These are phyloP conservation scores for Anagrus nilaparvatae DNA, from an alignment of 1,140 invertebrate species.

Conservation along the genomic window DNA sequence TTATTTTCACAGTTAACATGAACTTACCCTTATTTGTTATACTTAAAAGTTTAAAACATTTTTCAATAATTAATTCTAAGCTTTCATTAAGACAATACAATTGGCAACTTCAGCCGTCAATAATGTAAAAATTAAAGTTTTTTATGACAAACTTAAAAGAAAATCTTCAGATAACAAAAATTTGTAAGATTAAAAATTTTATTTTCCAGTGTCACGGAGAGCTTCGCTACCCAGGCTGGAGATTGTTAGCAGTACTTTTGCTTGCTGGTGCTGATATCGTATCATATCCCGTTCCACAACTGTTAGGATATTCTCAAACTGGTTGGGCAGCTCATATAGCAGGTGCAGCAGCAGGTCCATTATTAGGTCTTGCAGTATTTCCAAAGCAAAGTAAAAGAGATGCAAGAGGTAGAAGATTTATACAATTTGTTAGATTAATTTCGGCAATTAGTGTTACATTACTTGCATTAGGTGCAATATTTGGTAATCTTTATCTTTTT, in stretches of 20 bases:
- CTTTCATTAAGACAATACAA: too few species aligned
- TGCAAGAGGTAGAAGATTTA: constrained; percentile 31
- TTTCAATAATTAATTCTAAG: too few species aligned
- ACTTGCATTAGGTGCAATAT: constrained; percentile 34
- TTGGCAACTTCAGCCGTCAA: too few species aligned
- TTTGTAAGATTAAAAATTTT: too few species aligned
- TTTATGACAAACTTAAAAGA: too few species aligned
- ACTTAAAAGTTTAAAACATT: too few species aligned
- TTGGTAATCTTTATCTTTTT: constrained; percentile 38
- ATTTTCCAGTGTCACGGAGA: constrained; percentile 47
- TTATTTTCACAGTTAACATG: too few species aligned
- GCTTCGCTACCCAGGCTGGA: constrained; percentile 47
- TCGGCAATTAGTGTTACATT: constrained; percentile 34
- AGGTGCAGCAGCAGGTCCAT: constrained; percentile 67
- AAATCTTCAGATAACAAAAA: too few species aligned
- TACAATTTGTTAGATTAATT: constrained; percentile 33
- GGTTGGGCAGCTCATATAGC: constrained; percentile 73
- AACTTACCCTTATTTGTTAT: too few species aligned
- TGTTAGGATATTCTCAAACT: constrained; percentile 42
- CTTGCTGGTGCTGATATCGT: constrained; percentile 49
- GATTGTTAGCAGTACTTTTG: constrained; percentile 48
- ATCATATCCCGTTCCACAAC: constrained; percentile 35
- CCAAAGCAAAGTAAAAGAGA: constrained; percentile 40
- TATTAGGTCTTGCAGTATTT: constrained; percentile 70
- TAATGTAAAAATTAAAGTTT: too few species aligned